Evolutionary conservation across 2,113 vertebrate species (phyloP).

Genomic region (Pavo muticus): DNA sequence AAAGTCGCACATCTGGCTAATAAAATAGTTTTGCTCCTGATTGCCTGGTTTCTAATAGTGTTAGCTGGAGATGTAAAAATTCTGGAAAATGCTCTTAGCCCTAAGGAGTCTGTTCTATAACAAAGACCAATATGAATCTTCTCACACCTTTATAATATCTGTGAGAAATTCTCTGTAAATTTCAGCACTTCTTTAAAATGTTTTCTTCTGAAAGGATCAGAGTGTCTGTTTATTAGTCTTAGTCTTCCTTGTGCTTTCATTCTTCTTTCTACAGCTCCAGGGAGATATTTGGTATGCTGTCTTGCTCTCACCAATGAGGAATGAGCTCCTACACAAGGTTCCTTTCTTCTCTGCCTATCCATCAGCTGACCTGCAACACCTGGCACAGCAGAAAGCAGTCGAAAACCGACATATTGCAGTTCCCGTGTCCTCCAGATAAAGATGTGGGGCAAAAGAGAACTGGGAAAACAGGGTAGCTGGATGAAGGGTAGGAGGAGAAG

Average conservation of each 20-base stretch:
- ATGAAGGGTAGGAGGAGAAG: neutral
- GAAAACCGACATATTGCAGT: neutral
- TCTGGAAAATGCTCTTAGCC: neutral
- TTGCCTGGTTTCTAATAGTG: conserved; percentile 1
- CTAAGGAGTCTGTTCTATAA: neutral
- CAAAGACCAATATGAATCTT: neutral
- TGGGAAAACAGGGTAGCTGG: neutral
- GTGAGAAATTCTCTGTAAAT: neutral
- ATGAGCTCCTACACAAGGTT: neutral
- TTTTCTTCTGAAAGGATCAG: neutral
- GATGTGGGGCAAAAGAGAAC: neutral
- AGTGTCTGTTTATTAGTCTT: neutral
- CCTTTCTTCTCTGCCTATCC: neutral
- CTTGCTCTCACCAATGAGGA: neutral
- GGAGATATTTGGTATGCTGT: neutral
- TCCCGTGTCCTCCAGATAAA: neutral
- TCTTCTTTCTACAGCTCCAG: neutral
- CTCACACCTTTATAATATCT: neutral
- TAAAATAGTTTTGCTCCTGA: conserved; percentile 50
- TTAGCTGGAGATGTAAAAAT: neutral
- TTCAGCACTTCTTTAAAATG: neutral
- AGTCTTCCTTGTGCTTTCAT: neutral
- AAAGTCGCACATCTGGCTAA: conserved; percentile 58
- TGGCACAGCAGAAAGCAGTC: neutral
- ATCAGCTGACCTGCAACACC: neutral